Evolutionary conservation across 2,797 vertebrate species (phyloP).

Genomic region (Manis javanica): DNA sequence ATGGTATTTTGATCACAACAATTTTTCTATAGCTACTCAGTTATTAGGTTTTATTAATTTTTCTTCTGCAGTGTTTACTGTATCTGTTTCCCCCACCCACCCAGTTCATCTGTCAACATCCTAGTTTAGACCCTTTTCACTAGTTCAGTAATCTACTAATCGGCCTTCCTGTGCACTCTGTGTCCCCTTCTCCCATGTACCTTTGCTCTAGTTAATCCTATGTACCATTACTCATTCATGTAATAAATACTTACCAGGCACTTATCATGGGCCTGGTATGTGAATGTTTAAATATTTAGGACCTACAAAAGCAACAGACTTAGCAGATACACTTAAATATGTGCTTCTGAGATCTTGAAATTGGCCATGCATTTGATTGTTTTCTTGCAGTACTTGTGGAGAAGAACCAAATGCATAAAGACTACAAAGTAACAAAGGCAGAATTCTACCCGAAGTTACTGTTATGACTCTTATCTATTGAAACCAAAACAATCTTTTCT

Average conservation of each 20-base stretch:
- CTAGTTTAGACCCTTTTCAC: neutral
- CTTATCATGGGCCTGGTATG: neutral
- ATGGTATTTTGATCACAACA: slow-evolving; percentile 15
- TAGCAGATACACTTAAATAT: neutral
- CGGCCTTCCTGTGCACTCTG: neutral
- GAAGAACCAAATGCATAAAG: neutral
- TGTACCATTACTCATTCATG: neutral
- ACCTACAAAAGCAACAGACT: neutral
- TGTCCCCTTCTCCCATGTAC: neutral
- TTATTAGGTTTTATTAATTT: neutral
- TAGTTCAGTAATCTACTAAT: neutral
- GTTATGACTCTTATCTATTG: neutral
- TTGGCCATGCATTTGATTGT: neutral
- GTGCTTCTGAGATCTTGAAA: neutral
- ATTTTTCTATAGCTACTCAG: neutral
- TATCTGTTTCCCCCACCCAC: neutral
- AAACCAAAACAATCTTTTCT: neutral
- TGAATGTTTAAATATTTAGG: neutral
- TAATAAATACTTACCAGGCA: neutral
- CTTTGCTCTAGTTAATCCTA: neutral
- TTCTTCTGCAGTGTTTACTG: neutral
- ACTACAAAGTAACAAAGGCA: neutral
- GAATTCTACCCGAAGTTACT: neutral
- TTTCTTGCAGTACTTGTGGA: neutral
- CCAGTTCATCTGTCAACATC: neutral